A percentile compares a stretch with the other conserved stretches of the same genome.
These are phyloP conservation scores for Spodoptera picta DNA, from an alignment of 2,888 invertebrate genomes.

Conservation along the genomic window DNA sequence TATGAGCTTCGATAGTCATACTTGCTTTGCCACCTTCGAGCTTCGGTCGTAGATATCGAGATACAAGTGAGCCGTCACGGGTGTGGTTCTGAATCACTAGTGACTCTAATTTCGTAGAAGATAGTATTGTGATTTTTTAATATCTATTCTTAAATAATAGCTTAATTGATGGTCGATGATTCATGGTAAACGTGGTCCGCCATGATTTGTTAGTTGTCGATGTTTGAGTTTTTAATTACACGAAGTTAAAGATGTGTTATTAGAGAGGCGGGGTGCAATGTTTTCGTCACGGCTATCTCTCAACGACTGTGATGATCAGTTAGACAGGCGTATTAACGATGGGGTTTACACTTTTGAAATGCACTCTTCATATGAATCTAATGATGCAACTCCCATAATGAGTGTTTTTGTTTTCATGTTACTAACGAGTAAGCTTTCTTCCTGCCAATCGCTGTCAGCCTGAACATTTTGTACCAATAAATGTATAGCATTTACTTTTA, in stretches of 20 bases:
- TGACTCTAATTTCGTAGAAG: conserved; percentile 76
- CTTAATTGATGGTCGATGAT: conserved; percentile 82
- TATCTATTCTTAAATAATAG: conserved; percentile 75
- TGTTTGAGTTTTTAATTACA: conserved; percentile 87
- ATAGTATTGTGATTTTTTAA: conserved; percentile 76
- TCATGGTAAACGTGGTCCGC: conserved; percentile 72
- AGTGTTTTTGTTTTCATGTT: conserved; percentile 1
- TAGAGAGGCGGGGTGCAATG: conserved; percentile 78
- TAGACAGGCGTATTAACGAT: conserved; percentile 53
- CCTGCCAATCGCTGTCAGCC: too few relatives aligned
- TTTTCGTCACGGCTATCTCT: conserved; percentile 79
- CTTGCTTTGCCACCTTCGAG: conserved; percentile 76
- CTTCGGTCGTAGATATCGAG: conserved; percentile 77
- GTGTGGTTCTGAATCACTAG: conserved; percentile 80
- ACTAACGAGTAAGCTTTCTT: too few relatives aligned
- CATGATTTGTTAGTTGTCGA: conserved; percentile 84
- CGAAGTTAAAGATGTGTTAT: conserved; percentile 84
- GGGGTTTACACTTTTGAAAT: conserved; percentile 53
- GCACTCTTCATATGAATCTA: conserved; percentile 37
- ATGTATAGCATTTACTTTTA: too few relatives aligned
- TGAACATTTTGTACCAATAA: too few relatives aligned
- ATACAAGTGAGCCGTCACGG: conserved; percentile 82
- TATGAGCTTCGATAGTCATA: conserved; percentile 76
- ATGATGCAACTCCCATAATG: conserved; percentile 28
- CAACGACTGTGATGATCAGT: conserved; percentile 65